Conservation (phyloP, 2,113 vertebrate species). For the Varanus komodoensis region DNA sequence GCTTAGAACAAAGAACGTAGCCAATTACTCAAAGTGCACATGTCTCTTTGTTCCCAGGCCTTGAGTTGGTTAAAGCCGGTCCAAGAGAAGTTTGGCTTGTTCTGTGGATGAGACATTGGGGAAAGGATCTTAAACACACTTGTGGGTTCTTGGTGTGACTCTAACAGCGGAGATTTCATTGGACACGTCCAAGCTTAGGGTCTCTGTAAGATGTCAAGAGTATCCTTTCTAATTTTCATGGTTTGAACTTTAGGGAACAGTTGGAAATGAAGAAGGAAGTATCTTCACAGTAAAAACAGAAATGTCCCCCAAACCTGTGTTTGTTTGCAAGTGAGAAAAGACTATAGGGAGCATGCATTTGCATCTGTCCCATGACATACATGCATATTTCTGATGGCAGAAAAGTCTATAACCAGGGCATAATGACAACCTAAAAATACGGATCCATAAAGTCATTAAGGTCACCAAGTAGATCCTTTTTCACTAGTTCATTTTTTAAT, state of each 20-base stretch:
- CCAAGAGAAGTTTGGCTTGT: neutral
- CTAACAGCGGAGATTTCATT: neutral
- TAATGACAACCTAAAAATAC: neutral
- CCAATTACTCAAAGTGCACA: neutral
- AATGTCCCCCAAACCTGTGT: neutral
- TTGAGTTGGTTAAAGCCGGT: neutral
- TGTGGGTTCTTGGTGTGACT: neutral
- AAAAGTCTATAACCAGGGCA: neutral
- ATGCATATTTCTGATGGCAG: neutral
- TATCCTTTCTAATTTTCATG: neutral
- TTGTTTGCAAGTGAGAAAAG: neutral
- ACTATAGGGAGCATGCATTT: neutral
- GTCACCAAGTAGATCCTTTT: neutral
- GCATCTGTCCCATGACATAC: neutral
- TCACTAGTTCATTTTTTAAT: neutral
- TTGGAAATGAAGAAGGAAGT: neutral
- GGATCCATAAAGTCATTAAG: neutral
- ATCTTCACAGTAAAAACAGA: neutral
- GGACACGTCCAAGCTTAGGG: neutral
- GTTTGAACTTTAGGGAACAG: neutral
- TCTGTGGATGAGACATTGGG: neutral
- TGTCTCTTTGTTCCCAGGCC: neutral
- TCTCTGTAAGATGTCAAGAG: neutral
- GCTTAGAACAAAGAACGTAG: too few species aligned
- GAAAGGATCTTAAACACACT: neutral